Conservation (phyloP, 2,113 vertebrate genomes). For the Hystrix brachyura region DNA sequence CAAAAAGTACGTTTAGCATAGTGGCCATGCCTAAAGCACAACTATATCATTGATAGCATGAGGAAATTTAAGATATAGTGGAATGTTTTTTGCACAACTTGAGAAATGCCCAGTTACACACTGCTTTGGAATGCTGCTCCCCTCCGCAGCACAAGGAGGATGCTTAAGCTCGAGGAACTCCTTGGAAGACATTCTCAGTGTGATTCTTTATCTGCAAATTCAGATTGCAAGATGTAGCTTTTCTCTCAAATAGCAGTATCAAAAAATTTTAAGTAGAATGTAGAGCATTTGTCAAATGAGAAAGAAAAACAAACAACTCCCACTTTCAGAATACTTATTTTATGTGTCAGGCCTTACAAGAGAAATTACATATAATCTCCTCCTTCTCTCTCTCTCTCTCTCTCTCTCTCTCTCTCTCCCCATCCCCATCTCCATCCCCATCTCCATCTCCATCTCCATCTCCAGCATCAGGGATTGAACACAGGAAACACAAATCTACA, state of each 20-base stretch:
- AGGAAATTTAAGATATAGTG: slow-evolving; percentile 56
- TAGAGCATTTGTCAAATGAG: slow-evolving; percentile 14
- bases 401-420: not conserved
- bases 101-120: slow-evolving; percentile 66
- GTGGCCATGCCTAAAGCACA: not conserved
- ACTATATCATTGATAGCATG: slow-evolving; percentile 56
- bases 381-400: too few relatives aligned
- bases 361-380: not conserved
- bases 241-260: not conserved
- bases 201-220: slow-evolving; percentile 73
- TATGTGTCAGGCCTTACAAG: not conserved
- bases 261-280: slow-evolving; percentile 8
- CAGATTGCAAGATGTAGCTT: slow-evolving; percentile 17
- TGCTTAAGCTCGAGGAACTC: slow-evolving; percentile 67
- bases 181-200: slow-evolving; percentile 62
- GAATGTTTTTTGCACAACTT: slow-evolving; percentile 63
- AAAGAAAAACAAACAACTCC: not conserved
- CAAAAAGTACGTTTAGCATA: not conserved
- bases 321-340: not conserved
- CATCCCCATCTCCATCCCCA: not conserved
- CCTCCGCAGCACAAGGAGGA: slow-evolving; percentile 35
- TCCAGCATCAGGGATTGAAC: not conserved
- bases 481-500: not conserved
- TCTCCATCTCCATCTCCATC: too few relatives aligned
- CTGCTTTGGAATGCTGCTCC: slow-evolving; percentile 67